phyloP scores from a whole-genome alignment of 2,888 invertebrate genomes.

The Campoplex nolae region DNA sequence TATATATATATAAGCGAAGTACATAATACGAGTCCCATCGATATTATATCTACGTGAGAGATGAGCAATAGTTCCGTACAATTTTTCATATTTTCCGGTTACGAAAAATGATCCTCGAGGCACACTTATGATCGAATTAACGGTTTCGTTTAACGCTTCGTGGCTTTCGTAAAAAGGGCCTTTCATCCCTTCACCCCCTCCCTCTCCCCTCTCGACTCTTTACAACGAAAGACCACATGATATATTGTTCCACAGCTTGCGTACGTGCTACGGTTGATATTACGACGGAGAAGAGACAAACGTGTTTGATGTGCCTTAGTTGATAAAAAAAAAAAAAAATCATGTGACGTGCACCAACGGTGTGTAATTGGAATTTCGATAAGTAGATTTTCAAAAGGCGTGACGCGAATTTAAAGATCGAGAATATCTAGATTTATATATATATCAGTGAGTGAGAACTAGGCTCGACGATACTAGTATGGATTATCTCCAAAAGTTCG shows the following conservation, averaged over 20 bases:
- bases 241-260: constrained; percentile 33
- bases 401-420: not conserved
- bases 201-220: not conserved
- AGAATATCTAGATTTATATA: not conserved
- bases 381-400: not conserved
- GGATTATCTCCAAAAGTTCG: not conserved
- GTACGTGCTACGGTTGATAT: constrained; percentile 38
- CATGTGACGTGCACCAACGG: constrained; percentile 26
- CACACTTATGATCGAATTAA: not conserved
- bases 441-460: constrained; percentile 1
- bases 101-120: not conserved
- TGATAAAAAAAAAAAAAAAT: constrained; percentile 10
- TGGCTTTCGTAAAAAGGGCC: constrained; percentile 3
- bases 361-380: constrained; percentile 37
- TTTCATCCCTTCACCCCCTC: not conserved
- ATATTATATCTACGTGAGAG: constrained; percentile 17
- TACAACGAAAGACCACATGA: constrained; percentile 9
- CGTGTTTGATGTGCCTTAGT: constrained; percentile 20
- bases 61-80: not conserved
- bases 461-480: not conserved
- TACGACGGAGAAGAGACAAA: constrained; percentile 28
- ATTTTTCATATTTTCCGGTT: not conserved
- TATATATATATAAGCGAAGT: constrained; percentile 8
- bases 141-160: constrained; percentile 2
- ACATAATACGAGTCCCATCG: constrained; percentile 1